Conservation (phyloP, 2,888 invertebrate species). For the Pseudoips prasinana region DNA sequence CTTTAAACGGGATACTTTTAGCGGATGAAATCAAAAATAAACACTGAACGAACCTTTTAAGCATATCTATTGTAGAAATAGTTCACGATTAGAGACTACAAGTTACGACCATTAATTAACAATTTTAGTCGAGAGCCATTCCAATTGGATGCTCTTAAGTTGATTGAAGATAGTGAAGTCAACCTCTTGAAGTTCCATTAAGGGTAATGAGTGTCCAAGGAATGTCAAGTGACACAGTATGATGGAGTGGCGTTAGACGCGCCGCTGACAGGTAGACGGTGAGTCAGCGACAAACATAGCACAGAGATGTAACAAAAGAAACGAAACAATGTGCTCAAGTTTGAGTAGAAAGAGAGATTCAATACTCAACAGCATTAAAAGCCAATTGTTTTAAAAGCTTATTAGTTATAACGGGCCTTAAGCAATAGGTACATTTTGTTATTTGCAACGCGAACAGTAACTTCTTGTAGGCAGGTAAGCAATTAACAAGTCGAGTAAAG, state of each 20-base stretch:
- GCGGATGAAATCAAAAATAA: constrained; percentile 34
- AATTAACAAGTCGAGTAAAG: constrained; percentile 43
- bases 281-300: constrained; percentile 60
- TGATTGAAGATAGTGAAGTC: constrained; percentile 51
- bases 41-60: constrained; percentile 34
- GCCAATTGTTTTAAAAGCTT: constrained; percentile 13
- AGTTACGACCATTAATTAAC: constrained; percentile 30
- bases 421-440: constrained; percentile 17
- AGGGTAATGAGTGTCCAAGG: constrained; percentile 64
- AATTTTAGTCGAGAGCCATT: constrained; percentile 40
- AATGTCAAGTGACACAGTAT: constrained; percentile 62
- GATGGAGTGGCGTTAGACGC: constrained; percentile 64
- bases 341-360: constrained; percentile 11
- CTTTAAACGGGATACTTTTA: constrained; percentile 36
- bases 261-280: constrained; percentile 69
- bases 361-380: constrained; percentile 14
- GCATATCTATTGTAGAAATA: too few relatives aligned
- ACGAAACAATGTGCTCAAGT: constrained; percentile 28
- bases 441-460: constrained; percentile 30
- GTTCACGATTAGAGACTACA: constrained; percentile 30
- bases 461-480: constrained; percentile 36
- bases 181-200: constrained; percentile 65
- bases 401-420: constrained; percentile 10
- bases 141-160: constrained; percentile 45
- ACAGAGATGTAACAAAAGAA: constrained; percentile 39